Percentiles rank a stretch among this genome's conserved stretches.
These are phyloP conservation scores for Azorinus chamasolen DNA, from an alignment of 2,888 invertebrate genomes.

Conservation along the genomic window DNA sequence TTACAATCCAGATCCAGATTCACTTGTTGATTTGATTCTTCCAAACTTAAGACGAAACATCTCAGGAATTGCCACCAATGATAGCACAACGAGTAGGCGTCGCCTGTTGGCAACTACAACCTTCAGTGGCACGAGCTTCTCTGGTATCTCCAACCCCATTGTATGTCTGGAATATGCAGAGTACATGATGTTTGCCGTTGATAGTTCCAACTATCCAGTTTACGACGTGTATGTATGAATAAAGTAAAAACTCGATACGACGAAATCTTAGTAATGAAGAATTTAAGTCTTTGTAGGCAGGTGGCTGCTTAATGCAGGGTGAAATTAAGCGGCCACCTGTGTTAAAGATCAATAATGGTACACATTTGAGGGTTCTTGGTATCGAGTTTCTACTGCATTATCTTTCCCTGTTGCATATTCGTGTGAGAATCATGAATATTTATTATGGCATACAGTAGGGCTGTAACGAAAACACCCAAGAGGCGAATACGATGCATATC, in stretches of 20 bases:
- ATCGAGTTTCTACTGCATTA: no score
- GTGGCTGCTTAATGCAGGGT: background rate
- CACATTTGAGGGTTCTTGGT: no score
- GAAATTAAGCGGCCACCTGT: no score
- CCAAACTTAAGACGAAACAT: conserved; percentile 77
- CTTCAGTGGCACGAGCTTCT: conserved; percentile 73
- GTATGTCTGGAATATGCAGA: conserved; percentile 81
- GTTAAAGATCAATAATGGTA: no score
- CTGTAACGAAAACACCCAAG: no score
- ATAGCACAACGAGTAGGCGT: conserved; percentile 70
- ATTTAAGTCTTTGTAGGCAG: no score
- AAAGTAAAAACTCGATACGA: no score
- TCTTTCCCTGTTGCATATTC: no score
- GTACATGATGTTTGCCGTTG: conserved; percentile 81
- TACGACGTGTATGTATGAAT: conserved; percentile 82
- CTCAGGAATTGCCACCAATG: conserved; percentile 72
- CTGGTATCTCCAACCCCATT: conserved; percentile 82
- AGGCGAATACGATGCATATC: no score
- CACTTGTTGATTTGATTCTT: conserved; percentile 65
- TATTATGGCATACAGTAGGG: no score
- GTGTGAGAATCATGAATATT: no score
- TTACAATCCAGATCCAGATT: conserved; percentile 75
- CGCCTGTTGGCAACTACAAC: conserved; percentile 76
- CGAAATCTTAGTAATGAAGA: no score
- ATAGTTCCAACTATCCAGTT: conserved; percentile 81